Conservation (phyloP, 2,888 invertebrate species). For the Arrhopalites spinosus region DNA sequence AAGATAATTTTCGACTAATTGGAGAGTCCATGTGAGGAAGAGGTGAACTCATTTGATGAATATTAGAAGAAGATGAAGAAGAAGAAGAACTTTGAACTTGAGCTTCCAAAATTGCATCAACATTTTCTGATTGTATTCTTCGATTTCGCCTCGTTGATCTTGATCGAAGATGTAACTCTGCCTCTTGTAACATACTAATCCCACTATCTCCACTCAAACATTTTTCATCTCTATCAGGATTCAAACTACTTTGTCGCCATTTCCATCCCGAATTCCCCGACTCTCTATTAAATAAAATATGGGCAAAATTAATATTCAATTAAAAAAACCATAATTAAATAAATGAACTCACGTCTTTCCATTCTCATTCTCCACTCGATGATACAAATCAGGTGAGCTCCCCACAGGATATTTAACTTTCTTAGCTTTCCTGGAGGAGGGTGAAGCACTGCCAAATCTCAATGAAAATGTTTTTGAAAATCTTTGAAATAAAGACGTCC, state of each 20-base stretch:
- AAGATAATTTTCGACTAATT: constrained; percentile 47
- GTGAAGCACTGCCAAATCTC: constrained; percentile 49
- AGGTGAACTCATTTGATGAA: background rate
- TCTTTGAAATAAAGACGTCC: constrained; percentile 52
- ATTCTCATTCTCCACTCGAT: constrained; percentile 20
- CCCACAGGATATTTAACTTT: constrained; percentile 46
- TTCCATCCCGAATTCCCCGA: constrained; percentile 14
- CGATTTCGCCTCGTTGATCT: constrained; percentile 36
- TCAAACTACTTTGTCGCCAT: constrained; percentile 65
- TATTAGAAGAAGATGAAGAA: background rate
- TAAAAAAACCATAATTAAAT: constrained; percentile 1
- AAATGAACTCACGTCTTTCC: background rate
- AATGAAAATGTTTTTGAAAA: constrained; percentile 56
- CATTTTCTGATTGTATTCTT: constrained; percentile 48
- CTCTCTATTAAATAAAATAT: background rate
- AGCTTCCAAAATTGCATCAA: constrained; percentile 30
- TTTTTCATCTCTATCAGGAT: constrained; percentile 71
- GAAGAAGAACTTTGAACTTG: background rate
- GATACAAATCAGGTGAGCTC: constrained; percentile 53
- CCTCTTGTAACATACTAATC: constrained; percentile 68
- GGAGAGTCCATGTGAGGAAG: constrained; percentile 23
- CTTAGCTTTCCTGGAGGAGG: constrained; percentile 11
- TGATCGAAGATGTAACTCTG: background rate
- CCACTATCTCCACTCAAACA: constrained; percentile 77
- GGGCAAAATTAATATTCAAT: background rate